These are phyloP conservation scores for Micronycteris hirsuta DNA, from an alignment of 2,113 vertebrate genomes.

Conservation along the genomic window DNA sequence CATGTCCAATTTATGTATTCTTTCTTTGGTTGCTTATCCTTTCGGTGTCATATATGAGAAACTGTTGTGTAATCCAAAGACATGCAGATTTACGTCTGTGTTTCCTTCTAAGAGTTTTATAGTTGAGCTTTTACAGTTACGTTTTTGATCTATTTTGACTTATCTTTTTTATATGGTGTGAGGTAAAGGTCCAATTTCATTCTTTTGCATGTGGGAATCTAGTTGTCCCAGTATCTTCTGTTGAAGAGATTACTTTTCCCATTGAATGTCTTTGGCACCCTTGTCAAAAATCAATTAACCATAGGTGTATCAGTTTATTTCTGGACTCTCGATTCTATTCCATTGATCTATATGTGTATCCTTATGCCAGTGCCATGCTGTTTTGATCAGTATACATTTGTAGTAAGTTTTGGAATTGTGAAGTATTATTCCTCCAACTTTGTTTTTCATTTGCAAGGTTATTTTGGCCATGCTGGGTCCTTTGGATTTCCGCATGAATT, in stretches of 20 bases:
- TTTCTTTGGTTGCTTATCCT: neutral
- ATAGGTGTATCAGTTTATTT: neutral
- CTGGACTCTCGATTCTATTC: constrained; percentile 20
- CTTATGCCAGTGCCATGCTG: neutral
- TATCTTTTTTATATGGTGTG: constrained; percentile 7
- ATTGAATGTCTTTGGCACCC: neutral
- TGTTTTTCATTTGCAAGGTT: constrained; percentile 29
- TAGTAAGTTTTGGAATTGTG: constrained; percentile 25
- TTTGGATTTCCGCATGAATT: constrained; percentile 19
- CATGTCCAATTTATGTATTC: neutral
- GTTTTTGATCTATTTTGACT: neutral
- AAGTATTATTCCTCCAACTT: neutral
- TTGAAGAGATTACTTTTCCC: neutral
- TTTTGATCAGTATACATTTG: constrained; percentile 2
- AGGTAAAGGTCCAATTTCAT: neutral
- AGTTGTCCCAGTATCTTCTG: neutral
- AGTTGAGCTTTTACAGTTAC: neutral
- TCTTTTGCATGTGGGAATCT: neutral
- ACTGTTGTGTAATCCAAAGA: neutral
- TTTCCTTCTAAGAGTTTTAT: constrained; percentile 27
- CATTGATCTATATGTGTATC: neutral
- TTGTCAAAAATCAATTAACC: neutral
- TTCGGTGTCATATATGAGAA: neutral
- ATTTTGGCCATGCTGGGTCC: neutral
- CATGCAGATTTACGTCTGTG: neutral